Evolutionary conservation across 2,888 invertebrate genomes (phyloP), one percentile per base, ranked within the genome.

Genomic region (Temnothorax rugatulus): DNA sequence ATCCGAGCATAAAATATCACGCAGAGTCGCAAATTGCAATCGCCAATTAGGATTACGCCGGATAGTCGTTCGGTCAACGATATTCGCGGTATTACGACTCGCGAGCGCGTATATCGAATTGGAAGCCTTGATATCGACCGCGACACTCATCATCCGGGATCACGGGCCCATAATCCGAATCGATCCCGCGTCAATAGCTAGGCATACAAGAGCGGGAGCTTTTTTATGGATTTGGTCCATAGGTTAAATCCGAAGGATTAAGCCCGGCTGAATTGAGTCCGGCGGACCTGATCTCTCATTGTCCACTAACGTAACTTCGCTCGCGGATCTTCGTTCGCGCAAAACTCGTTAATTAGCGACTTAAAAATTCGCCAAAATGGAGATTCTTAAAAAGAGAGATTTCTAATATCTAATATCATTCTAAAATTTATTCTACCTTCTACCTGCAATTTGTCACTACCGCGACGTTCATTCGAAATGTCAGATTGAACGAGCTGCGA

Each of bases 71-170:
- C 54, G 25, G 9, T 54, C 76, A 52, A 41, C 44, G 64, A 76
- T 76, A 64, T 34, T 64, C 64, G 64, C 25, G 64, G 64, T 38
- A 64, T 64, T 64, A 64, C 64, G 47, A 50, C 18, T 21, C 38
- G 52, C 64, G 13, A 64, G 50, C 57, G 41, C 75, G 50, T 34
- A 74, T 44, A 61, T 74, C 47, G 63, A 64, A 76, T 52, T 64
- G 52, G 47, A 44, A 50, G 52, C 57, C 59, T 59, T 73, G 73
- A 79, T 34, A 44, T 15, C 69, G 44, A 73, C 44, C 79, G 71
- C 71, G 44, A 44, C 69, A 69, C 54, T 74, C 84, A 81, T 82
- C 84, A 84, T 73, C 74, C 54, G 59, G 82, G 82, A 84, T 84
- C 83, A 84, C 57, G 63, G 63, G 21, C 25, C 73, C 71, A 50